A percentile compares a stretch with the other conserved stretches of the same genome.
phyloP scores from a whole-genome alignment of 2,888 invertebrate genomes.

The Teleiodes luculella region DNA sequence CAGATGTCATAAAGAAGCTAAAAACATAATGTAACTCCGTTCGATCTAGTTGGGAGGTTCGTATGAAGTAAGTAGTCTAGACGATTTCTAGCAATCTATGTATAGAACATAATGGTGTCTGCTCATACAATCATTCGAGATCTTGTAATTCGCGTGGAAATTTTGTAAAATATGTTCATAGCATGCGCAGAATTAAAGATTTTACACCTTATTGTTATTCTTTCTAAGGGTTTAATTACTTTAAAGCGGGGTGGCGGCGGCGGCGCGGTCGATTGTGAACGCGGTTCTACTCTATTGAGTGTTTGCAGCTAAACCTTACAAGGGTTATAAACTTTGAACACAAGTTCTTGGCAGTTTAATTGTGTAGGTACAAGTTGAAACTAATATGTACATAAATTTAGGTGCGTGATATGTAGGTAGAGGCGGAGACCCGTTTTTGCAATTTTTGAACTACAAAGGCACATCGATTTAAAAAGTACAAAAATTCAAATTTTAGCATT shows the following conservation, averaged over 20 bases:
- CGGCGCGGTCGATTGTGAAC: constrained; percentile 25
- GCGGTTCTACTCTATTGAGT: background rate
- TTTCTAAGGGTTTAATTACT: constrained; percentile 38
- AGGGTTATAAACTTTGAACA: too few relatives aligned
- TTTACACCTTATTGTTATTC: constrained; percentile 48
- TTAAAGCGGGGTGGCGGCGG: constrained; percentile 23
- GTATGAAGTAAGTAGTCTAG: background rate
- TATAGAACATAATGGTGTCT: background rate
- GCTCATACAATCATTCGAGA: background rate
- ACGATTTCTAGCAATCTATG: background rate
- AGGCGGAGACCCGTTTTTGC: too few relatives aligned
- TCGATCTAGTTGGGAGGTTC: background rate
- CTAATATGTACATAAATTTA: too few relatives aligned
- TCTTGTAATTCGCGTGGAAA: constrained; percentile 44
- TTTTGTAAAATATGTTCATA: constrained; percentile 37
- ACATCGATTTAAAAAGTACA: too few relatives aligned
- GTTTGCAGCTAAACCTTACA: background rate
- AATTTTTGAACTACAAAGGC: too few relatives aligned
- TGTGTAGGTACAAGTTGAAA: too few relatives aligned
- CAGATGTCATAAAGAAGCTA: too few relatives aligned
- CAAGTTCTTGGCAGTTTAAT: too few relatives aligned
- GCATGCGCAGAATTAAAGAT: constrained; percentile 64
- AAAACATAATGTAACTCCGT: too few relatives aligned
- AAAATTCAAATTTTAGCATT: too few relatives aligned
- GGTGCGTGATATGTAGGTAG: too few relatives aligned